phyloP scores from a whole-genome alignment of 2,888 invertebrate genomes.

The Diaprepes abbreviatus region DNA sequence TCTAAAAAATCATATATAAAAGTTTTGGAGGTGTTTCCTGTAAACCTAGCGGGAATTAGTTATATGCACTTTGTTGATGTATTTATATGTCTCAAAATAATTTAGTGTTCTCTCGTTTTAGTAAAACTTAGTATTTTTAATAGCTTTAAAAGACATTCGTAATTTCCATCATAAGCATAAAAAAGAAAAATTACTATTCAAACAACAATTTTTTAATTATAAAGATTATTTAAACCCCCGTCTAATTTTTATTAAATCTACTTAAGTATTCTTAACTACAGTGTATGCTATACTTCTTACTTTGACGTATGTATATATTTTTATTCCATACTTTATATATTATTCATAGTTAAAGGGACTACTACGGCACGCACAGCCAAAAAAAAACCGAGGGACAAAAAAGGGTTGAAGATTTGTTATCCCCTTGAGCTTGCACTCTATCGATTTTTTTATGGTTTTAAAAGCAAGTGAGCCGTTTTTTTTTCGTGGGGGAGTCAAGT shows the following conservation, averaged over 20 bases:
- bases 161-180: too few relatives aligned
- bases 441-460: constrained; percentile 54
- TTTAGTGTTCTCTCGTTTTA: too few relatives aligned
- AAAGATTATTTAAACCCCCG: not conserved
- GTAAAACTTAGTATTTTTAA: too few relatives aligned
- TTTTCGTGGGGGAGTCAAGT: constrained; percentile 52
- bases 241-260: constrained; percentile 5
- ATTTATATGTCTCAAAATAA: too few relatives aligned
- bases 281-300: not conserved
- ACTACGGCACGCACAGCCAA: constrained; percentile 45
- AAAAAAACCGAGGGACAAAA: constrained; percentile 45
- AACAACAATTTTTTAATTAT: too few relatives aligned
- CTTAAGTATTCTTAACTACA: not conserved
- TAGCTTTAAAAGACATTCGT: too few relatives aligned
- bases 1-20: too few relatives aligned
- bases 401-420: constrained; percentile 51
- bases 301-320: constrained; percentile 14
- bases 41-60: too few relatives aligned
- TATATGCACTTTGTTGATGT: too few relatives aligned
- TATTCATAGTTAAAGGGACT: constrained; percentile 47
- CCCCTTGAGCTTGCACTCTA: constrained; percentile 51
- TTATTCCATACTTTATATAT: constrained; percentile 37
- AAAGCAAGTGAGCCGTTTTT: constrained; percentile 56
- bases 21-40: too few relatives aligned
- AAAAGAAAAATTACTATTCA: too few relatives aligned